phyloP scores from a whole-genome alignment of 2,888 invertebrate species.

The Scaptomyza polygonia region DNA sequence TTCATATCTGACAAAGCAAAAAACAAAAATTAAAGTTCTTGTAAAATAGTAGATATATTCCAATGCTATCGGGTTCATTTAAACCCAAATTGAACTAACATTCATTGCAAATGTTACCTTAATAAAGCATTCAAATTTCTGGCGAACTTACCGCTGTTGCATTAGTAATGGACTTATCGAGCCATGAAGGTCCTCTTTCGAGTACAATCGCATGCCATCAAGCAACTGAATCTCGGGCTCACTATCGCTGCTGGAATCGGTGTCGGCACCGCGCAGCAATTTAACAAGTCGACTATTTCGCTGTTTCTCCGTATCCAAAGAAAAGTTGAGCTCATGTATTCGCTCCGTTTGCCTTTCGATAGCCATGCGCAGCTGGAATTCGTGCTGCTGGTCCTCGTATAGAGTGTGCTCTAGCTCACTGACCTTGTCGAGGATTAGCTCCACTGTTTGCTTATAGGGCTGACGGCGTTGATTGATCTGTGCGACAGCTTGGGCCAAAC shows the following conservation, averaged over 20 bases:
- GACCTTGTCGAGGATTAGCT: slow-evolving; percentile 70
- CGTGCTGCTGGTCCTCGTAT: slow-evolving; percentile 76
- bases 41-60: too few relatives aligned
- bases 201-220: slow-evolving; percentile 38
- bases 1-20: slow-evolving; percentile 62
- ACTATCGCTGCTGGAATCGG: slow-evolving; percentile 59
- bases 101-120: too few relatives aligned
- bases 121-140: too few relatives aligned
- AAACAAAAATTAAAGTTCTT: too few relatives aligned
- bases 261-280: slow-evolving; percentile 75
- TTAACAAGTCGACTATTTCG: slow-evolving; percentile 79
- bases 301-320: slow-evolving; percentile 75
- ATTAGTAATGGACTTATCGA: slow-evolving; percentile 81
- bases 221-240: slow-evolving; percentile 40
- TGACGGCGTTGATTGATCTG: slow-evolving; percentile 26
- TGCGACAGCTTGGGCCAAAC: slow-evolving; percentile 16
- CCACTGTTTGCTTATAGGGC: slow-evolving; percentile 56
- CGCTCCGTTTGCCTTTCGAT: slow-evolving; percentile 73
- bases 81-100: too few relatives aligned
- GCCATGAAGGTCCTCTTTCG: slow-evolving; percentile 41
- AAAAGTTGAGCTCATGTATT: slow-evolving; percentile 69
- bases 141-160: slow-evolving; percentile 75
- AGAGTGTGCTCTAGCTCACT: slow-evolving; percentile 76
- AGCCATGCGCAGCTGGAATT: slow-evolving; percentile 72
- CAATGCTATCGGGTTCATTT: too few relatives aligned